Evolutionary conservation across 2,113 vertebrate genomes (phyloP).

Genomic region (Leptosomus discolor): DNA sequence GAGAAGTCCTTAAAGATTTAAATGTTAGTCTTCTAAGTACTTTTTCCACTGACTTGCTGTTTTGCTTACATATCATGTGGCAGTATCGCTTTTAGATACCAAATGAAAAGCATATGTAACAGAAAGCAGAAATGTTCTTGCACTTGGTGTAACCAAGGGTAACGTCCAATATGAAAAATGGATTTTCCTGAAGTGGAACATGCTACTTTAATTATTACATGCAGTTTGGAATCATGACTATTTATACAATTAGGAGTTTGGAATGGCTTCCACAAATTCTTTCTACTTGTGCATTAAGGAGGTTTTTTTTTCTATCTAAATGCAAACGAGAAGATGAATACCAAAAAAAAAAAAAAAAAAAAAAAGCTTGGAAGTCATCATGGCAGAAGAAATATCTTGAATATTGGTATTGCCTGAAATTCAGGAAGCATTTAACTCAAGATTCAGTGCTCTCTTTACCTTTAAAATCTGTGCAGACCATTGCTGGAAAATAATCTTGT

Average conservation of each 20-base stretch:
- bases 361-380: neutral
- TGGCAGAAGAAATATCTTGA: neutral
- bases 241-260: constrained; percentile 68
- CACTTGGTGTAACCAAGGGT: neutral
- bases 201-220: constrained; percentile 61
- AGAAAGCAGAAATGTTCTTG: constrained; percentile 22
- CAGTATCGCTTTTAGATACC: constrained; percentile 47
- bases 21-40: neutral
- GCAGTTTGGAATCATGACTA: constrained; percentile 50
- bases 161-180: constrained; percentile 35
- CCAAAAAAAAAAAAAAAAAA: neutral
- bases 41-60: constrained; percentile 11
- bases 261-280: constrained; percentile 37
- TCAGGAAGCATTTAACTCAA: neutral
- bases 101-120: constrained; percentile 68
- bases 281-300: neutral
- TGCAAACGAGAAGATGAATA: constrained; percentile 5
- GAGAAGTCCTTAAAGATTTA: neutral
- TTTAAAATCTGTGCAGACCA: neutral
- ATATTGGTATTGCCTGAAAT: neutral
- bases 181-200: constrained; percentile 56
- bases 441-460: neutral
- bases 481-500: neutral
- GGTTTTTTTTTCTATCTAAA: neutral
- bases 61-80: constrained; percentile 27